phyloP scores from a whole-genome alignment of 2,113 vertebrate genomes.

The Pleuronectes platessa region DNA sequence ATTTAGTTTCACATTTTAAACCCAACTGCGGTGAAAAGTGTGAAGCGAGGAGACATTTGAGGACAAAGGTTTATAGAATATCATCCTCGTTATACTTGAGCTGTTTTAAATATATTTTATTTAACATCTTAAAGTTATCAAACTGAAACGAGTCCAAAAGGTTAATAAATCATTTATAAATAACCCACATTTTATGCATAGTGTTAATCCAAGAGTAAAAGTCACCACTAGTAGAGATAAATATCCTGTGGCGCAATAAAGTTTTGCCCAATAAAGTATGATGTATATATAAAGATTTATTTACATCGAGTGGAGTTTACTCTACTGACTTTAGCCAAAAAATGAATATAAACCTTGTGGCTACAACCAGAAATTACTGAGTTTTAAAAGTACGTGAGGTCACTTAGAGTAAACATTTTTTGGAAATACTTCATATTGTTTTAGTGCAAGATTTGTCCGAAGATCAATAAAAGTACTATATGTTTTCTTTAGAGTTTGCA shows the following conservation, averaged over 20 bases:
- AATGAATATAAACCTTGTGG: background rate
- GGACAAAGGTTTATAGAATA: slow-evolving; percentile 31
- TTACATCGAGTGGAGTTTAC: background rate
- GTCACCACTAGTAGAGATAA: background rate
- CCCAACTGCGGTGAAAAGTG: slow-evolving; percentile 28
- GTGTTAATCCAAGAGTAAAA: background rate
- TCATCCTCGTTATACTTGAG: background rate
- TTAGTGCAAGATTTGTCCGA: background rate
- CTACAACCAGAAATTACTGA: background rate
- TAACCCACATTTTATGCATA: background rate
- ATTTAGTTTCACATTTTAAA: slow-evolving; percentile 38
- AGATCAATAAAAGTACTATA: background rate
- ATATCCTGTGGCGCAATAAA: background rate
- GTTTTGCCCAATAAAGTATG: background rate
- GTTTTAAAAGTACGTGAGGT: slow-evolving; percentile 2
- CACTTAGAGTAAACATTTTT: background rate
- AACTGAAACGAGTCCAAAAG: background rate
- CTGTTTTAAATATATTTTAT: slow-evolving; percentile 8
- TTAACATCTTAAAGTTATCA: background rate
- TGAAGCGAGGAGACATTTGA: slow-evolving; percentile 9
- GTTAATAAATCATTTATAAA: background rate
- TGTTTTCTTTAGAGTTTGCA: background rate
- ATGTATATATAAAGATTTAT: too few relatives aligned
- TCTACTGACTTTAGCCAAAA: background rate
- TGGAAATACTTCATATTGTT: background rate